A percentile compares a stretch with the other conserved stretches of the same genome.
phyloP scores from a whole-genome alignment of 2,888 invertebrate species.

The Trachelus iudaicus region DNA sequence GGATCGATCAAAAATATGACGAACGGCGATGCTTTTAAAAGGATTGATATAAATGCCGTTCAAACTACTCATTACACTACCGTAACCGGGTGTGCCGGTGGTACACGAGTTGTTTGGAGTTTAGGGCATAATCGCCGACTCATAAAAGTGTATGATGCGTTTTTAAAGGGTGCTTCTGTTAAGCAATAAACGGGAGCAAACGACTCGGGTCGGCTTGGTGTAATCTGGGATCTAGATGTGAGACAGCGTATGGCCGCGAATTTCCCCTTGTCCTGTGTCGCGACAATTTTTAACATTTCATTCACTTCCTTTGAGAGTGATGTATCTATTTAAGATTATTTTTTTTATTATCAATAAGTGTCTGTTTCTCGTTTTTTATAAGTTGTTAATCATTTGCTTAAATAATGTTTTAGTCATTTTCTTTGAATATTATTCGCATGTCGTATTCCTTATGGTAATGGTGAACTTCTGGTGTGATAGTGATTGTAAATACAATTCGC shows the following conservation, averaged over 20 bases:
- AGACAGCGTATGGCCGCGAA: background rate
- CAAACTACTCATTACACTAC: constrained; percentile 34
- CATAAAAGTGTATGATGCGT: constrained; percentile 62
- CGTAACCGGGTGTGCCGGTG: constrained; percentile 26
- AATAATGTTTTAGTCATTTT: background rate
- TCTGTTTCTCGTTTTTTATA: background rate
- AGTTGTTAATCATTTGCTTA: background rate
- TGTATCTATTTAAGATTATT: background rate
- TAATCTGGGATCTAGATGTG: constrained; percentile 37
- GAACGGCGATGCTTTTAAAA: constrained; percentile 14
- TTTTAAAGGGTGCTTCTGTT: constrained; percentile 62
- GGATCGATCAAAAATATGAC: background rate
- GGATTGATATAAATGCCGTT: constrained; percentile 41
- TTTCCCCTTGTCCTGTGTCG: background rate
- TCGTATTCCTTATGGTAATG: background rate
- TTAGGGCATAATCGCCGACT: constrained; percentile 59
- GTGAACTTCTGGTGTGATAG: background rate
- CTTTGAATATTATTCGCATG: too few species aligned
- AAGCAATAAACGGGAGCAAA: constrained; percentile 57
- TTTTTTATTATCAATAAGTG: too few species aligned
- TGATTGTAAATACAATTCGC: background rate
- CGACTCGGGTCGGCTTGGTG: constrained; percentile 41
- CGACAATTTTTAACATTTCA: background rate
- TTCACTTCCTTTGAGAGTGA: background rate
- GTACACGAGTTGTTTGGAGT: constrained; percentile 40